Percentiles rank a stretch among this genome's conserved stretches.
phyloP scores from a whole-genome alignment of 2,888 invertebrate species.

The Capitulum mitella region DNA sequence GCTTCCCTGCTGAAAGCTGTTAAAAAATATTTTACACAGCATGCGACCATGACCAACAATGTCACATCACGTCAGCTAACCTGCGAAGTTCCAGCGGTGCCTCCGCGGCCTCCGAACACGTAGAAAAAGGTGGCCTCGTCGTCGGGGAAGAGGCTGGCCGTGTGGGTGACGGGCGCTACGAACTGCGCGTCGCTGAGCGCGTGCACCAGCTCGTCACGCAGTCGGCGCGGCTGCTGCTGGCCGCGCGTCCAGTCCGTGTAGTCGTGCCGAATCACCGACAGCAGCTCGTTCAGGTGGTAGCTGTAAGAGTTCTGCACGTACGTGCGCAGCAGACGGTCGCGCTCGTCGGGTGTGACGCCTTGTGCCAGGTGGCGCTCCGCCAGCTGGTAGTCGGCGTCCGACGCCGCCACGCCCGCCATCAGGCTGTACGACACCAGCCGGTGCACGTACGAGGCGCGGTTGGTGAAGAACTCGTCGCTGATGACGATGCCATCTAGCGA shows the following conservation, averaged over 20 bases:
- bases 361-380: slow-evolving; percentile 29
- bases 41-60: no score
- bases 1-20: no score
- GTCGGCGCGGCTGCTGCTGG: slow-evolving; percentile 73
- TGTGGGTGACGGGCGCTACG: slow-evolving; percentile 80
- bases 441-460: slow-evolving; percentile 23
- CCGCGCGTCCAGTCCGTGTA: slow-evolving; percentile 97
- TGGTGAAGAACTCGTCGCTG: slow-evolving; percentile 35
- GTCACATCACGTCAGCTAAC: no score
- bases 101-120: slow-evolving; percentile 56
- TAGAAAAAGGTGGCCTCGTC: slow-evolving; percentile 72
- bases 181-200: slow-evolving; percentile 86
- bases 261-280: slow-evolving; percentile 91
- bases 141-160: slow-evolving; percentile 75
- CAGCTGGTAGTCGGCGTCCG: slow-evolving; percentile 31
- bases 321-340: slow-evolving; percentile 80
- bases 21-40: no score
- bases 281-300: slow-evolving; percentile 92
- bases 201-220: slow-evolving; percentile 82
- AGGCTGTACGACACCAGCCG: slow-evolving; percentile 62
- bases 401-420: slow-evolving; percentile 61
- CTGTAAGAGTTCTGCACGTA: slow-evolving; percentile 91
- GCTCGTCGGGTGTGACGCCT: slow-evolving; percentile 37
- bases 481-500: slow-evolving; percentile 75
- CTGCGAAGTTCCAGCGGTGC: no score